These are phyloP conservation scores for Nasonia vitripennis DNA, from an alignment of 1,140 invertebrate species.

Conservation along the genomic window DNA sequence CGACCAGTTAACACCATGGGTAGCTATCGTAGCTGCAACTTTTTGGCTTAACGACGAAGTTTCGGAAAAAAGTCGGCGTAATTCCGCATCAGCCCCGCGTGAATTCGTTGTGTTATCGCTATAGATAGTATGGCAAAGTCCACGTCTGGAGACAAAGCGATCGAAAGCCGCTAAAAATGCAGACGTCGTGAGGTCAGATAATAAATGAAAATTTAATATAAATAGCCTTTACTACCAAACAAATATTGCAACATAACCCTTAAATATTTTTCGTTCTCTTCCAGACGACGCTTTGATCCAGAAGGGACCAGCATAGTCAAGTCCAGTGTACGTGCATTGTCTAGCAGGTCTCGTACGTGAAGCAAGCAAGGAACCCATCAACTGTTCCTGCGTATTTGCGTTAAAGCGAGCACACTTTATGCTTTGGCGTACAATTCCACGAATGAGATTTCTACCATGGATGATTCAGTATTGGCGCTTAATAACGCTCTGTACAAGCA, in stretches of 20 bases:
- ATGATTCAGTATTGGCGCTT: background rate
- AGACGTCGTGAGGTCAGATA: background rate
- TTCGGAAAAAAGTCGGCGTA: too few relatives aligned
- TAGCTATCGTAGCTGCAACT: background rate
- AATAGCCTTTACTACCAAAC: background rate
- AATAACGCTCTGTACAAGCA: background rate
- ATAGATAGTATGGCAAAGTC: background rate
- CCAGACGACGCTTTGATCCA: background rate
- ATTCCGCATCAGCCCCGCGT: too few relatives aligned
- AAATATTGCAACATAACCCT: slow-evolving; percentile 26
- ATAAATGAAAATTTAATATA: background rate
- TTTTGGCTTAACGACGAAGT: too few relatives aligned
- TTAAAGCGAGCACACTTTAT: too few relatives aligned
- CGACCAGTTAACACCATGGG: background rate
- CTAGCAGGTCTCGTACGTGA: too few relatives aligned
- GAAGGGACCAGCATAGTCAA: slow-evolving; percentile 34
- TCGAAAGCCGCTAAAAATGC: slow-evolving; percentile 30
- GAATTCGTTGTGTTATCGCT: slow-evolving; percentile 30
- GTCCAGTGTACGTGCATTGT: background rate
- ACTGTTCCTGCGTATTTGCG: too few relatives aligned
- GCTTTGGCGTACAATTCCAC: background rate
- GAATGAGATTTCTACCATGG: background rate
- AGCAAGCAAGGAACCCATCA: too few relatives aligned
- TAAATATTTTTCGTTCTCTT: background rate
- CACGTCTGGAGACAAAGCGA: background rate